phyloP scores from a whole-genome alignment of 2,113 vertebrate genomes.

The Brachyistius frenatus region DNA sequence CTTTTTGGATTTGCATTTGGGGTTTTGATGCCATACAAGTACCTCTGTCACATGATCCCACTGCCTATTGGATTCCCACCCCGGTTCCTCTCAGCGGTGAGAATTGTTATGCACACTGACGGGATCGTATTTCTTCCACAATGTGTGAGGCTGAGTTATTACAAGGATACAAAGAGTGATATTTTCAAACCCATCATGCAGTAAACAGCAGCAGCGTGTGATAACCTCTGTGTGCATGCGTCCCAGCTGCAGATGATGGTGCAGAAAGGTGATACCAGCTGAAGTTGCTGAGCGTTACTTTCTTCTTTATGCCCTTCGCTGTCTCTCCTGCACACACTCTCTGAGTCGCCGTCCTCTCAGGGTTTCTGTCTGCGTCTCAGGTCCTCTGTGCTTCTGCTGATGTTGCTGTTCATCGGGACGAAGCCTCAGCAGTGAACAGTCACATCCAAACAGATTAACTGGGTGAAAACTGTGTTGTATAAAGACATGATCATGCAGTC shows the following conservation, averaged over 20 bases:
- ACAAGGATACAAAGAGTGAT: background rate
- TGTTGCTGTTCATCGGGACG: conserved; percentile 31
- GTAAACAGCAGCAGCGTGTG: conserved; percentile 3
- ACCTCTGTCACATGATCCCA: too few relatives aligned
- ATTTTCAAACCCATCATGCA: background rate
- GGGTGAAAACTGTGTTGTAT: conserved; percentile 12
- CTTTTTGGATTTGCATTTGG: background rate
- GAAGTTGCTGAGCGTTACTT: conserved; percentile 72
- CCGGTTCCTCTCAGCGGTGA: background rate
- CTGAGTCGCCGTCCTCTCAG: conserved; percentile 16
- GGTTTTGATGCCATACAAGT: background rate
- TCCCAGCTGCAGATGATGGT: conserved; percentile 55
- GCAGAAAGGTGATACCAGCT: conserved; percentile 76
- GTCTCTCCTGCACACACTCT: conserved; percentile 10
- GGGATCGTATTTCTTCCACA: conserved; percentile 5
- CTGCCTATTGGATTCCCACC: background rate
- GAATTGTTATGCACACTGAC: background rate
- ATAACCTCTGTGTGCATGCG: conserved; percentile 30
- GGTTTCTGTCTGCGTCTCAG: conserved; percentile 31
- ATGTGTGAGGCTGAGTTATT: conserved; percentile 3
- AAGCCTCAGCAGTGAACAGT: conserved; percentile 17
- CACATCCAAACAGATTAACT: background rate
- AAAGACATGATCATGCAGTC: too few relatives aligned
- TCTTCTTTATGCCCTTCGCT: conserved; percentile 61
- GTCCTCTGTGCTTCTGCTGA: conserved; percentile 59